Evolutionary conservation across 2,888 invertebrate genomes (phyloP), one percentile per base, ranked within the genome.

Genomic region (Drosophila fulvimacula): DNA sequence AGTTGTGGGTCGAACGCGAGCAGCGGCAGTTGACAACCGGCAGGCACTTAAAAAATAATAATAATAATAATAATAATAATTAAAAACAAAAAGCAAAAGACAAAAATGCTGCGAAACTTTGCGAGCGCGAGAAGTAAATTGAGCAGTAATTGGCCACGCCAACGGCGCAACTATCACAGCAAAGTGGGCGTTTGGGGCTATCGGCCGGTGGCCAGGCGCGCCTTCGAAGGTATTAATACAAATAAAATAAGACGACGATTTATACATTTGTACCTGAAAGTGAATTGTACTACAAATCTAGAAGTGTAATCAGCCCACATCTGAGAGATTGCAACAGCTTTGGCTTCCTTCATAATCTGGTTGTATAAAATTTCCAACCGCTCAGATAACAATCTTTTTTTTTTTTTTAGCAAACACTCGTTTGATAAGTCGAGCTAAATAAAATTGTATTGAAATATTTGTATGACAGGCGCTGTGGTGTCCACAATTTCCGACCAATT

Each of bases 181-280:
- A 83, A 90, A 46, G 82, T 89, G 11, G 92, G 92, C 39, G 91
- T 92, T 15, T 92, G 90, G 79, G 93, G 93, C 58, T 92, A 92
- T 71, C 82, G 88, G 19, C 92, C 92, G 3, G 69, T 76, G 51
- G 69, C 86, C 3, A 86, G 77, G 55, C 81, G 85, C 19, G 64
- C 79, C 48, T 92, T 82, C 71, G 82, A 90, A 92, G 90, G 93
- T 93, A 88, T 65, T 69, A 27, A 36, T 53, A 32, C 7, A 44
- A 27, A 42, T 51, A 39, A n/a, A 62, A 30, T 9, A 24, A 17
- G 44, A 19, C n/a, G 10, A 62, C 55, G 24, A 69, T 68, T 41
- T 34, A 51, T 44, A 38, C 4, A 19, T 15, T 13, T 52, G 24
- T 56, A 58, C 30, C 58, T 48, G 44, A 60, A 64, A 74, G 70